Conservation (phyloP, 2,797 vertebrate genomes). For the Tokudaia muenninki region DNA sequence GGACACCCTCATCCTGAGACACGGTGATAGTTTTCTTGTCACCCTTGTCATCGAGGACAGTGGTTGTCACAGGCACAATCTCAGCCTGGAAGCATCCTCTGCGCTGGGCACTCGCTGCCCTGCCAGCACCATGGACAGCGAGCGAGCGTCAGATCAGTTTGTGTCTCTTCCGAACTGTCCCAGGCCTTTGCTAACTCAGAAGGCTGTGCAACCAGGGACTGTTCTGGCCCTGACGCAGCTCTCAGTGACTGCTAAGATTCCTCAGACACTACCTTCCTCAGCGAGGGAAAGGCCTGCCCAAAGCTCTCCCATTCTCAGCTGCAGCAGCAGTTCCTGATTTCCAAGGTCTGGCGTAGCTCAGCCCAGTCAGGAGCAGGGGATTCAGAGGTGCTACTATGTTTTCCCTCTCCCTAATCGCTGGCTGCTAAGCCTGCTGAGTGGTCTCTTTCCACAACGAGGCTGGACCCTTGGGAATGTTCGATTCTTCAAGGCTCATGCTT, state of each 20-base stretch:
- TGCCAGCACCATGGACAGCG: not conserved
- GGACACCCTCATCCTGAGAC: conserved; percentile 87
- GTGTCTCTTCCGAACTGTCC: too few relatives aligned
- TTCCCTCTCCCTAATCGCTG: accelerated
- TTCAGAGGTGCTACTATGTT: too few relatives aligned
- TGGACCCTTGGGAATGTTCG: not conserved
- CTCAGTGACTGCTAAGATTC: too few relatives aligned
- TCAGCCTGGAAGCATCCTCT: conserved; percentile 90
- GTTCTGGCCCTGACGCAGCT: not conserved
- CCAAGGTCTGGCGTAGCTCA: accelerated
- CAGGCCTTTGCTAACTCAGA: not conserved
- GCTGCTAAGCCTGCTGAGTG: not conserved
- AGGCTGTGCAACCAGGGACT: not conserved
- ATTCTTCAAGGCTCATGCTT: not conserved
- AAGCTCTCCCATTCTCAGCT: not conserved
- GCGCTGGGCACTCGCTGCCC: conserved; percentile 25
- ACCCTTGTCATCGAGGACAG: conserved; percentile 88
- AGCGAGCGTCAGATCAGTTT: not conserved
- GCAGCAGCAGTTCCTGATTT: too few relatives aligned
- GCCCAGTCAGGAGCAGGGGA: not conserved
- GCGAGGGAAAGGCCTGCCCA: not conserved
- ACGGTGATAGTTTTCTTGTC: conserved; percentile 88
- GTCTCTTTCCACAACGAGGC: not conserved
- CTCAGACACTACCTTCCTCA: not conserved
- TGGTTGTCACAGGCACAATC: conserved; percentile 92